phyloP scores from a whole-genome alignment of 2,797 vertebrate species.

The Protosalanx chinensis region DNA sequence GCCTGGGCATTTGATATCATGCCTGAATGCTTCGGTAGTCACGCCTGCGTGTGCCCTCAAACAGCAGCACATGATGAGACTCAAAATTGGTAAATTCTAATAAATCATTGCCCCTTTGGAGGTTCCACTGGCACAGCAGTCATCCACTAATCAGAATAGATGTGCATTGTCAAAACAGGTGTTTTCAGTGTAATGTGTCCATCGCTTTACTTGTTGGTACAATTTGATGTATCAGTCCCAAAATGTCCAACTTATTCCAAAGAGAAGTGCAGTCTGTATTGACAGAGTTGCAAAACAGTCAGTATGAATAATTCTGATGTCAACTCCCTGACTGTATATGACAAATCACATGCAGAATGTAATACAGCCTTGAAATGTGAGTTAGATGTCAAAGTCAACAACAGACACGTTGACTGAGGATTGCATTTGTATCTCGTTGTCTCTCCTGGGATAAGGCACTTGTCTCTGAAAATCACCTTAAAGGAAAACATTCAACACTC shows the following conservation, averaged over 20 bases:
- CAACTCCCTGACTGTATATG: slow-evolving; percentile 34
- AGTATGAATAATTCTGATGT: slow-evolving; percentile 46
- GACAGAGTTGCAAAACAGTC: slow-evolving; percentile 47
- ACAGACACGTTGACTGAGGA: slow-evolving; percentile 16
- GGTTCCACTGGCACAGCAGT: slow-evolving; percentile 54
- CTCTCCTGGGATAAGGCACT: slow-evolving; percentile 17
- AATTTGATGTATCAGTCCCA: slow-evolving; percentile 57
- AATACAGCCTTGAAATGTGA: slow-evolving; percentile 23
- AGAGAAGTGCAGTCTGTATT: slow-evolving; percentile 37
- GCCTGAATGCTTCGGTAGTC: slow-evolving; percentile 66
- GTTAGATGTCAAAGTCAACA: slow-evolving; percentile 15
- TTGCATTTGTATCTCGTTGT: slow-evolving; percentile 24
- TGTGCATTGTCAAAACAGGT: slow-evolving; percentile 64
- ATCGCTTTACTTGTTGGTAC: slow-evolving; percentile 51
- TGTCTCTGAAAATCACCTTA: slow-evolving; percentile 18
- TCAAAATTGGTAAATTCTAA: slow-evolving; percentile 67
- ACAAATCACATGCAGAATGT: slow-evolving; percentile 49
- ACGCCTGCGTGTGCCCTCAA: slow-evolving; percentile 64
- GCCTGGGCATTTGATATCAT: slow-evolving; percentile 65
- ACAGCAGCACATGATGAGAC: slow-evolving; percentile 62
- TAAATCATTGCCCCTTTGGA: slow-evolving; percentile 60
- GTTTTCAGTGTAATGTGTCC: slow-evolving; percentile 63
- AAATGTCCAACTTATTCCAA: slow-evolving; percentile 44
- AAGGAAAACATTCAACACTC: slow-evolving; percentile 15
- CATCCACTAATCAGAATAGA: slow-evolving; percentile 68